phyloP scores from a whole-genome alignment of 2,888 invertebrate species.

The Cryptocephalus moraei region DNA sequence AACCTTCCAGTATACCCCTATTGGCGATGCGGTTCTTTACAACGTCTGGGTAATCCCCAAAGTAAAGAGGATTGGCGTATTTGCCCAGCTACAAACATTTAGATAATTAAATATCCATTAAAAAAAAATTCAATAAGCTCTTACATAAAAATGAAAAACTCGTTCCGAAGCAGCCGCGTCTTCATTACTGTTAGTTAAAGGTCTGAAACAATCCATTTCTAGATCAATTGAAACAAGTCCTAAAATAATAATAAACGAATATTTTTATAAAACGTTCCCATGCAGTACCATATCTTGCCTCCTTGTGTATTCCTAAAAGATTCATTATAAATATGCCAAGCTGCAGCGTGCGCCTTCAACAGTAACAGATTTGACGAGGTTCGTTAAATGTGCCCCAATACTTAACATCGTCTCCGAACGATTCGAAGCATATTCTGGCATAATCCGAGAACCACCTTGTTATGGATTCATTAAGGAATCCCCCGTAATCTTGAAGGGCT shows the following conservation, averaged over 20 bases:
- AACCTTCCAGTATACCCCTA: background rate
- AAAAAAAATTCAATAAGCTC: too few relatives aligned
- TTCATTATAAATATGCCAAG: slow-evolving; percentile 52
- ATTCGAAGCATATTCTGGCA: slow-evolving; percentile 36
- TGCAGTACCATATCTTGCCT: slow-evolving; percentile 29
- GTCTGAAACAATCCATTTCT: too few relatives aligned
- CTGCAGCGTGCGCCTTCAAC: slow-evolving; percentile 56
- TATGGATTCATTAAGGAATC: slow-evolving; percentile 43
- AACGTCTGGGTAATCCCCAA: background rate
- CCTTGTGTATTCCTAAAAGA: slow-evolving; percentile 47
- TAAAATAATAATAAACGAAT: too few relatives aligned
- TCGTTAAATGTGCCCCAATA: slow-evolving; percentile 46
- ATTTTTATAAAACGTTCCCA: too few relatives aligned
- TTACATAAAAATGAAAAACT: too few relatives aligned
- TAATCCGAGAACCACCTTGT: slow-evolving; percentile 46
- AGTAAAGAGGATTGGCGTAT: background rate
- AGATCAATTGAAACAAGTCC: too few relatives aligned
- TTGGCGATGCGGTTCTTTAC: background rate
- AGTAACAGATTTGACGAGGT: slow-evolving; percentile 33
- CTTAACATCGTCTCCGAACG: slow-evolving; percentile 27
- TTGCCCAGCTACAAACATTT: background rate
- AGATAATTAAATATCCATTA: background rate
- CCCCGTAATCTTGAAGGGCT: slow-evolving; percentile 33
- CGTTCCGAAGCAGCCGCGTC: too few relatives aligned
- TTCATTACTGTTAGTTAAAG: too few relatives aligned